Base-by-base conservation (phyloP, 92 coral and sea anemone species). In the Epizoanthus scotinus region DNA sequence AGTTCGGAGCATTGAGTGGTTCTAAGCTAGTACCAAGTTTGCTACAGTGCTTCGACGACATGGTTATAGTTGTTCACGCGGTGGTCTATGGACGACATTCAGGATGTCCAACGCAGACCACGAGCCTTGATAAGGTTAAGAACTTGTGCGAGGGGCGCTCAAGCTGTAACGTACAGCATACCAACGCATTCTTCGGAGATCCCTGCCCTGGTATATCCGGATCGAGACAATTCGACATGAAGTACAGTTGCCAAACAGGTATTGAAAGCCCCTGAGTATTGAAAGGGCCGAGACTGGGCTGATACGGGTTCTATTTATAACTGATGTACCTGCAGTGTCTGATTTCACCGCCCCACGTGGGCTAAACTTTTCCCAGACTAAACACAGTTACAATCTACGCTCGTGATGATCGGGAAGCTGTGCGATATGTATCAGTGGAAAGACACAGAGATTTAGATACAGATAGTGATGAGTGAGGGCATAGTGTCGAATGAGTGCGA, bases 241-340 rank as follows among this genome's bases (percentile, higher is more conserved):
- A 17, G 15, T 75, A 75, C 47, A 75, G 81, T 75, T 75, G 81
- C 40, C 81, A 75, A 75, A 75, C 81, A 59, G 81, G 81, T 75
- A 38, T 64, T 47, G 52, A 47, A 47, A 13, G 44, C 44, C 8
- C 8, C 44, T 40, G 7, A 40, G 7, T 9, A 40, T 40, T n/a
- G n/a, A 40, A 40, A 40, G 5, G 44, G 44, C 44, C 3, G 44
- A 4, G 44, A 40, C 44, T 40, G 44, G 3, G 3, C 2, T 8
- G 44, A 40, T 6, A 40, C 44, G 8, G 44, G 7, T 40, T 2
- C 44, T 38, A 38, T 38, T 0, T 38, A 38, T 38, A 38, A 38
- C 44, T 8, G 44, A 5, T 8, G 44, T 40, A 5, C 8, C 44
- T n/a, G n/a, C n/a, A 9, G 44, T 40, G 44, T 40, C 44, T 40